These are phyloP conservation scores for Gopherus flavomarginatus DNA, from an alignment of 2,113 vertebrate genomes.

Conservation along the genomic window DNA sequence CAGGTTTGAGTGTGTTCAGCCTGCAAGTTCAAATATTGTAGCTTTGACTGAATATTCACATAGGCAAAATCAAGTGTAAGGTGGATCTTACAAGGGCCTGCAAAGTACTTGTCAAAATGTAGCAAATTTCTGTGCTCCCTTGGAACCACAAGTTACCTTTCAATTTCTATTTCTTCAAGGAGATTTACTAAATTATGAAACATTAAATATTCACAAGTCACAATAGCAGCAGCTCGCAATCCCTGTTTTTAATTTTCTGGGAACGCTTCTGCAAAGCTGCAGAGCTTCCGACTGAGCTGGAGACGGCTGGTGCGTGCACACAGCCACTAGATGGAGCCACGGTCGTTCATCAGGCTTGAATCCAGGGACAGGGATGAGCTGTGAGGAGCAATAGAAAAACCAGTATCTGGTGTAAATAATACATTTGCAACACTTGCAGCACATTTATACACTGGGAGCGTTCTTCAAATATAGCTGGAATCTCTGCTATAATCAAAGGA, in stretches of 20 bases:
- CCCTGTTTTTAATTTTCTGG: background rate
- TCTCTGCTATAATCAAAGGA: conserved; percentile 44
- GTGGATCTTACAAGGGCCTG: background rate
- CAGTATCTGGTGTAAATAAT: conserved; percentile 26
- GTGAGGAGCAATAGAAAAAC: background rate
- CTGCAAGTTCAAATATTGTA: background rate
- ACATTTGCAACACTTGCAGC: conserved; percentile 24
- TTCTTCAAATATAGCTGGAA: conserved; percentile 12
- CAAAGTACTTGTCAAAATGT: background rate
- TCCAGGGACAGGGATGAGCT: background rate
- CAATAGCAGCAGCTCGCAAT: background rate
- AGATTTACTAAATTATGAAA: background rate
- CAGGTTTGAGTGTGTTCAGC: background rate
- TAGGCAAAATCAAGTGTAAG: accelerated
- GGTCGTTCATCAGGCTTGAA: background rate
- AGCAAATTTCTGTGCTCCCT: background rate
- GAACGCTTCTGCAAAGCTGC: background rate
- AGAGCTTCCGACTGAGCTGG: background rate
- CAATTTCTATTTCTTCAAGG: background rate
- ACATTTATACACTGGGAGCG: background rate
- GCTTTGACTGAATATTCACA: background rate
- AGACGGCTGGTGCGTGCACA: background rate
- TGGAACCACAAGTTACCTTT: background rate
- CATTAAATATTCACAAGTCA: background rate
- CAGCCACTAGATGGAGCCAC: background rate